These are phyloP conservation scores for Nycticorax nycticorax DNA, from an alignment of 2,113 vertebrate species.

Conservation along the genomic window DNA sequence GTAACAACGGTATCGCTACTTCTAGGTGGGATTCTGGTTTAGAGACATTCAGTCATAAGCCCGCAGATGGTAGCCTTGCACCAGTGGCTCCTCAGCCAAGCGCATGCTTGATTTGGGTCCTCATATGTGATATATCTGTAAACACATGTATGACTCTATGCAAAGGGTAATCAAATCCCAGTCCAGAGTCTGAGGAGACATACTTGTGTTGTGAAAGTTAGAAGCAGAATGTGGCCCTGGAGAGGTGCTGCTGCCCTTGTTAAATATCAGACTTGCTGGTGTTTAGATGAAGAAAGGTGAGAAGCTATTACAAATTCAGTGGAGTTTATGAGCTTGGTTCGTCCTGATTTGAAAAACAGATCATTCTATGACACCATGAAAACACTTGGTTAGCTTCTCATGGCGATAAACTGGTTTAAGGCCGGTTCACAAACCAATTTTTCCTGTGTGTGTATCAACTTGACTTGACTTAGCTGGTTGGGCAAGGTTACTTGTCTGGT, in stretches of 20 bases:
- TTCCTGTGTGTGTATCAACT: not conserved
- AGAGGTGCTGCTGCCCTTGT: not conserved
- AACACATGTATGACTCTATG: not conserved
- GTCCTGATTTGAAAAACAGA: not conserved
- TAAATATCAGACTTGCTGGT: not conserved
- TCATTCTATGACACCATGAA: not conserved
- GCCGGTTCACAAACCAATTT: not conserved
- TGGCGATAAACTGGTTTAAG: not conserved
- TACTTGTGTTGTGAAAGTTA: not conserved
- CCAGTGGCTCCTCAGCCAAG: too few relatives aligned
- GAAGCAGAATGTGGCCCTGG: accelerated
- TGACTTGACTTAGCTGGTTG: not conserved
- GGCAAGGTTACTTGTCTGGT: not conserved
- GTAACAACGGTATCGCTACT: too few relatives aligned
- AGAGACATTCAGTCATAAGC: too few relatives aligned
- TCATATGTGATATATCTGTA: not conserved
- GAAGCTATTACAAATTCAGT: not conserved
- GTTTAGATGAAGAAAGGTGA: not conserved
- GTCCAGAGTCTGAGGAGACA: not conserved
- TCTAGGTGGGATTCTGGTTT: too few relatives aligned
- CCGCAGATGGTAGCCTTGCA: too few relatives aligned
- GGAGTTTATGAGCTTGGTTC: not conserved
- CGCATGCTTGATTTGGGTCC: not conserved
- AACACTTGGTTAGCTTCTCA: not conserved
- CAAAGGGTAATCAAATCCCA: not conserved